A percentile compares a stretch with the other conserved stretches of the same genome.
phyloP scores from a whole-genome alignment of 2,888 invertebrate species.

The Brenthis ino region DNA sequence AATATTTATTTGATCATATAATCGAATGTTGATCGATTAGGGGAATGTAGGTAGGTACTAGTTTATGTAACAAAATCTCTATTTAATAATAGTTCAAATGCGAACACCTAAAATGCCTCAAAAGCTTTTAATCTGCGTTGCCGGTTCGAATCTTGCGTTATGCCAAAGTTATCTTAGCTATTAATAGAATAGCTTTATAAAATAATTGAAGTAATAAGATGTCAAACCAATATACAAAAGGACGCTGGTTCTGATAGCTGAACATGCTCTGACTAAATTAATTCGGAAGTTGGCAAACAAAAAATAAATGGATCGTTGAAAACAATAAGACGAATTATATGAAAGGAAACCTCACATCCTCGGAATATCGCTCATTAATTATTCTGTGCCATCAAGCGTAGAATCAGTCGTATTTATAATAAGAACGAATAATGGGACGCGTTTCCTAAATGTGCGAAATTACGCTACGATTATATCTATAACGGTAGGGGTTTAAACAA shows the following conservation, averaged over 20 bases:
- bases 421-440: conserved; percentile 39
- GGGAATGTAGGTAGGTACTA: no score
- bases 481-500: no score
- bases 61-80: no score
- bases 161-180: background rate
- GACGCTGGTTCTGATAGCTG: conserved; percentile 65
- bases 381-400: conserved; percentile 62
- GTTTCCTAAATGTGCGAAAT: conserved; percentile 29
- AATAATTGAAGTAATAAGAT: conserved; percentile 22
- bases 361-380: conserved; percentile 65
- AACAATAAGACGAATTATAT: conserved; percentile 62
- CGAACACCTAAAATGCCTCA: no score
- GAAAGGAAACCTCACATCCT: conserved; percentile 63
- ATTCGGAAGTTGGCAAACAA: conserved; percentile 65
- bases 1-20: conserved; percentile 3
- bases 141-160: background rate
- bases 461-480: conserved; percentile 12
- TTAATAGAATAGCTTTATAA: conserved; percentile 6
- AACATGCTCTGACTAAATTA: conserved; percentile 66
- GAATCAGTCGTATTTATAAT: conserved; percentile 50
- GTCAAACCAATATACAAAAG: conserved; percentile 38
- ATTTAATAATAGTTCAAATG: no score
- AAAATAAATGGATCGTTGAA: conserved; percentile 57
- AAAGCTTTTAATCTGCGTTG: no score
- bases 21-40: no score